These are phyloP conservation scores for Steinernema hermaphroditum DNA, from an alignment of 2,888 invertebrate species.

Conservation along the genomic window DNA sequence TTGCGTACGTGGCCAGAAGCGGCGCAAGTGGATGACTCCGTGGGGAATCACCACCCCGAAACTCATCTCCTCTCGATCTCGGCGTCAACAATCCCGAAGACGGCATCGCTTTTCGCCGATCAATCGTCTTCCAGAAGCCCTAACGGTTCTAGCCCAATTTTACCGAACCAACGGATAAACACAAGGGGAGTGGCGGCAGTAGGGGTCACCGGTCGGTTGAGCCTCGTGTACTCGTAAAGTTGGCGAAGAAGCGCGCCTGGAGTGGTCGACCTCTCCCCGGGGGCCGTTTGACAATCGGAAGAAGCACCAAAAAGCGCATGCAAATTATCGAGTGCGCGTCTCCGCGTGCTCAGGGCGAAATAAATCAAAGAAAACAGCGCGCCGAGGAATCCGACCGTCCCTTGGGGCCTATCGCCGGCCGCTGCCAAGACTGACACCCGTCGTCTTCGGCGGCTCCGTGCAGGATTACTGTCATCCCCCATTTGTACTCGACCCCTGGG, in stretches of 20 bases:
- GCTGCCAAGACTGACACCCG: neutral
- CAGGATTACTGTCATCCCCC: neutral
- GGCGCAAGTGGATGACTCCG: neutral
- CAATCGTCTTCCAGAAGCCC: too few relatives aligned
- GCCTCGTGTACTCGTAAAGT: slow-evolving; percentile 3
- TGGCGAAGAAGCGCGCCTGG: neutral
- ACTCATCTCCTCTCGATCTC: neutral
- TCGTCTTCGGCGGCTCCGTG: neutral
- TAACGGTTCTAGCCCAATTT: too few relatives aligned
- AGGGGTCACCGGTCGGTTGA: neutral
- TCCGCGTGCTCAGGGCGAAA: slow-evolving; percentile 22
- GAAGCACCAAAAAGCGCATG: slow-evolving; percentile 22
- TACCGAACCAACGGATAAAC: too few relatives aligned
- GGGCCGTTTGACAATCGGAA: slow-evolving; percentile 26
- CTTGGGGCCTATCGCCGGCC: neutral
- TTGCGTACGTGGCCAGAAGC: slow-evolving; percentile 8
- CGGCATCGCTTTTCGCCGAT: too few relatives aligned
- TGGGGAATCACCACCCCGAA: neutral
- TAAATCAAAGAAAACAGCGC: slow-evolving; percentile 26
- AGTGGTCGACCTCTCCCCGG: slow-evolving; percentile 18
- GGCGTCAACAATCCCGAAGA: too few relatives aligned
- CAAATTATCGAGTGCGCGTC: slow-evolving; percentile 28
- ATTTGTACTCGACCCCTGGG: neutral
- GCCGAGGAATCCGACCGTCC: slow-evolving; percentile 4
- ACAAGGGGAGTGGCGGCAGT: too few relatives aligned